Evolutionary conservation across 2,113 vertebrate genomes (phyloP).

Genomic region (Cebidichthys violaceus): DNA sequence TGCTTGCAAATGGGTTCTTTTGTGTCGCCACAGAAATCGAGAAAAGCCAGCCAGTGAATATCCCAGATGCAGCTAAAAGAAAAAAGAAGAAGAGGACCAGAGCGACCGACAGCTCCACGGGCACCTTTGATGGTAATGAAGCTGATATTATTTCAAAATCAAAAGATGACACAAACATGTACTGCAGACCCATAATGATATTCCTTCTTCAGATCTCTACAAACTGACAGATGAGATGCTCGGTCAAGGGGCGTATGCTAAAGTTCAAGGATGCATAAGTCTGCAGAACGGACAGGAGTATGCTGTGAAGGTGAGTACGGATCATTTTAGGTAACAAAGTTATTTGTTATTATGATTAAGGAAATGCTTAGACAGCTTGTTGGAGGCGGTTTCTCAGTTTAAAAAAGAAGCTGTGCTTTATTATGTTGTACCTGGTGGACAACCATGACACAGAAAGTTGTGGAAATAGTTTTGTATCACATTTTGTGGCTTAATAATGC

Average conservation of each 20-base stretch:
- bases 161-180: neutral
- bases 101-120: constrained; percentile 87
- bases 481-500: too few species aligned
- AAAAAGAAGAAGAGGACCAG: constrained; percentile 93
- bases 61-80: constrained; percentile 86
- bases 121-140: constrained; percentile 90
- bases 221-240: constrained; percentile 93
- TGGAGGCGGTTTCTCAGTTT: neutral
- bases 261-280: constrained; percentile 94
- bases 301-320: constrained; percentile 90
- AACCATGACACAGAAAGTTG: neutral
- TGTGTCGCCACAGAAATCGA: constrained; percentile 83
- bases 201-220: constrained; percentile 87
- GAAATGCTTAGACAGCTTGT: neutral
- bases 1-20: neutral
- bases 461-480: neutral
- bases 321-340: neutral
- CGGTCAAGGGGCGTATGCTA: constrained; percentile 94
- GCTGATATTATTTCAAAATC: neutral
- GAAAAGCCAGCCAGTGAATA: constrained; percentile 90
- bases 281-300: constrained; percentile 93
- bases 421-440: neutral
- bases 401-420: neutral
- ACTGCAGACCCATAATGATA: neutral
- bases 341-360: neutral